Conservation (phyloP, 2,113 vertebrate species). For the Gobio gobio region DNA sequence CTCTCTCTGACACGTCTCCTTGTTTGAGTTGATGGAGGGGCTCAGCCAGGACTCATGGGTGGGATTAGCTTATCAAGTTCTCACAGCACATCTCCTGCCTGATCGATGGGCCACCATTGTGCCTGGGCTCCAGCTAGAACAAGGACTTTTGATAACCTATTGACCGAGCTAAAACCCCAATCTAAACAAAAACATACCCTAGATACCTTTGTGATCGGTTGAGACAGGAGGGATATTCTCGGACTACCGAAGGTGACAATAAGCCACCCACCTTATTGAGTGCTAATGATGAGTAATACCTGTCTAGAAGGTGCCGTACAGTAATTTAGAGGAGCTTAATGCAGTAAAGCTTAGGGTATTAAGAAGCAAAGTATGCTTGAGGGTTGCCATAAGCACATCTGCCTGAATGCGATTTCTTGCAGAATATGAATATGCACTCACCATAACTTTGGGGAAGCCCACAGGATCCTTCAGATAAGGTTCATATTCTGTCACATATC, state of each 20-base stretch:
- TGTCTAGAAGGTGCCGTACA: conserved; percentile 10
- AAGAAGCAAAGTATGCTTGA: conserved; percentile 54
- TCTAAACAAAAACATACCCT: conserved; percentile 53
- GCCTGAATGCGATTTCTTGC: conserved; percentile 39
- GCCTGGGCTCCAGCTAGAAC: conserved; percentile 63
- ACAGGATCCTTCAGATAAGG: conserved; percentile 89
- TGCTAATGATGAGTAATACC: conserved; percentile 66
- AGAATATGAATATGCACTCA: conserved; percentile 57
- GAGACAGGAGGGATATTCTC: conserved; percentile 24
- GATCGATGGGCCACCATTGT: conserved; percentile 75
- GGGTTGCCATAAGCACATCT: conserved; percentile 40
- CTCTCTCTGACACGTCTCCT: conserved; percentile 53
- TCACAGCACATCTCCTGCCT: conserved; percentile 66
- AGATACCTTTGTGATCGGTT: background rate
- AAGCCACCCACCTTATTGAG: conserved; percentile 57
- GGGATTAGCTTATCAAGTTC: conserved; percentile 81
- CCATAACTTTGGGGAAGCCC: conserved; percentile 89
- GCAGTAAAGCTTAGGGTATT: background rate
- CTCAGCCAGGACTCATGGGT: conserved; percentile 61
- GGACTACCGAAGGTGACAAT: conserved; percentile 51
- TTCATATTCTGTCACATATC: conserved; percentile 85
- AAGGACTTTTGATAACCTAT: conserved; percentile 80
- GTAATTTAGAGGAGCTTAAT: conserved; percentile 24
- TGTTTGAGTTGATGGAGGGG: conserved; percentile 54
- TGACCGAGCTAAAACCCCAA: conserved; percentile 63